Evolutionary conservation across 2,113 vertebrate species (phyloP).

Genomic region (Festucalex cinctus): DNA sequence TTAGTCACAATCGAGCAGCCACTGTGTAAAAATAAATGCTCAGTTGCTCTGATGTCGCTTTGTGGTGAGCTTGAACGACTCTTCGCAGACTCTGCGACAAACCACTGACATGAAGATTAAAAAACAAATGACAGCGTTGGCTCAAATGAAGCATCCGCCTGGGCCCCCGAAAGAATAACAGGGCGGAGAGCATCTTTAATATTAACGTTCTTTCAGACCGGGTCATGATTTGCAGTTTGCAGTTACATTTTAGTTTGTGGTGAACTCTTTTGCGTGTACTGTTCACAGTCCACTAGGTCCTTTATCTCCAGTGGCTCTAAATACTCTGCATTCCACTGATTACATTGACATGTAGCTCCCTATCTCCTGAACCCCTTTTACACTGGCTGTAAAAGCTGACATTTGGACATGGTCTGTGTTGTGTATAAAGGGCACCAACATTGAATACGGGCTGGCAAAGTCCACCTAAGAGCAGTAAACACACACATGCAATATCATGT

Average conservation of each 20-base stretch:
- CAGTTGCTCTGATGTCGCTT: conserved; percentile 29
- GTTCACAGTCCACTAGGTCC: background rate
- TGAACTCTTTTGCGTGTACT: background rate
- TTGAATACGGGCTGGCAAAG: background rate
- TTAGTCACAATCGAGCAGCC: conserved; percentile 22
- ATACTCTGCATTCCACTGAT: conserved; percentile 52
- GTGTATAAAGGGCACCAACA: background rate
- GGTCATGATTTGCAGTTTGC: background rate
- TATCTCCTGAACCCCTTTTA: conserved; percentile 22
- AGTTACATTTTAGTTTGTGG: background rate
- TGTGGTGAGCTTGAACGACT: conserved; percentile 38
- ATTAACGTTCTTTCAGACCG: background rate
- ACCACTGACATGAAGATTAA: conserved; percentile 48
- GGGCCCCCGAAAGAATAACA: background rate
- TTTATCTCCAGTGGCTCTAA: conserved; percentile 4
- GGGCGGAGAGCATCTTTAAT: background rate
- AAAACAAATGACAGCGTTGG: conserved; percentile 14
- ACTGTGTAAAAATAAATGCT: conserved; percentile 39
- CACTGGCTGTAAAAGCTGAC: background rate
- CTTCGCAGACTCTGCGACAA: conserved; percentile 37
- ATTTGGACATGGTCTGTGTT: background rate
- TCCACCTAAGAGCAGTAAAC: background rate
- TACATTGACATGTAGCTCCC: conserved; percentile 21
- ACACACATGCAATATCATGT: no score
- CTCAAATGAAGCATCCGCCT: conserved; percentile 4